Base-by-base conservation (phyloP, 1,140 invertebrate species). In the Patella vulgata region DNA sequence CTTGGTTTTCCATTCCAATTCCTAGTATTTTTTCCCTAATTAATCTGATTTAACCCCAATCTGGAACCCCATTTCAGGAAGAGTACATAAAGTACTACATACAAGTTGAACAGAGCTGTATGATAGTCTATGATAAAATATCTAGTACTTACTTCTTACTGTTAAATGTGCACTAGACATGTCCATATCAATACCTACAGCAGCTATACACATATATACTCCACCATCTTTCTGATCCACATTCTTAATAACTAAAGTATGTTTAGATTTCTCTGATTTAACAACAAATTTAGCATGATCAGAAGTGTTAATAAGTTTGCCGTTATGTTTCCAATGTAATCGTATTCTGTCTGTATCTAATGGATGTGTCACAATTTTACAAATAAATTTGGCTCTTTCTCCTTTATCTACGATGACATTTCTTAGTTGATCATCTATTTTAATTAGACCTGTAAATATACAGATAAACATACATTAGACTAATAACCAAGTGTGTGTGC, bases 221-320 rank as follows among this genome's bases (percentile, higher is more conserved):
- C 95, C 96, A 3, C 96, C 95, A 84, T 98, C 95, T 43, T 95
- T 84, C 83, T 96, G 94, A n/a, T 90, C 91, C 11, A 95, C 95
- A 85, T 97, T 95, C 1, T 91, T 91, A 57, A 99, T 96, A 5
- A 92, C 92, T 47, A 99, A 85, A 0, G 96, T 64, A 55, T 68
- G 59, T 2, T 64, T 62, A 17, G 55, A 59, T 3, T 68, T 59
- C 27, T 70, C 63, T 28, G 59, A 39, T 40, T 69, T 65, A 46
- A 66, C 68, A 33, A 66, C 59, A 25, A 65, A 52, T 25, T 48
- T 57, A 47, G 14, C 27, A 21, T 44, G 30, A 4, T 25, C 19
- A n/a, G 12, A 39, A 3, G 28, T 21, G 62, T 61, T 62, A 19
- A 69, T 46, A 14, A 40, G 3, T n/a, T 51, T 30, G 19, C 61